These are phyloP conservation scores for Rhodeus uyekii DNA, from an alignment of 2,797 vertebrate genomes.

Conservation along the genomic window DNA sequence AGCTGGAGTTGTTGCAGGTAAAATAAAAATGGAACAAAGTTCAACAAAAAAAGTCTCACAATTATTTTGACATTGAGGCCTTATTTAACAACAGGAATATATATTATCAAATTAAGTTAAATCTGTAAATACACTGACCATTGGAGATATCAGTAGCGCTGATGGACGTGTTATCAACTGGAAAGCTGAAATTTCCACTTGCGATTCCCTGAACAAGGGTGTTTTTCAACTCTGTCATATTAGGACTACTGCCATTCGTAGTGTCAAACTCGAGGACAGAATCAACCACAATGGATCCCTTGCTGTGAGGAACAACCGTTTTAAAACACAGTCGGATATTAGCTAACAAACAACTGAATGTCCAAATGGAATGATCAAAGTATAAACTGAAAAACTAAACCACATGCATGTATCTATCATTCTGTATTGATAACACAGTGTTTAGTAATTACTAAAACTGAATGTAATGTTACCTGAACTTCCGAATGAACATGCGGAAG, in stretches of 20 bases:
- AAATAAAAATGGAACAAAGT: background rate
- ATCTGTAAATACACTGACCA: background rate
- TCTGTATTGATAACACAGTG: background rate
- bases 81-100: no score
- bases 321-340: background rate
- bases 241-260: background rate
- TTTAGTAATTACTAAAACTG: background rate
- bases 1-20: background rate
- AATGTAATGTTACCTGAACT: conserved; percentile 4
- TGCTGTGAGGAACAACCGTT: background rate
- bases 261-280: background rate
- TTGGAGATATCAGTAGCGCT: background rate
- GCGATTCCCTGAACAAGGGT: rapidly evolving
- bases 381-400: background rate
- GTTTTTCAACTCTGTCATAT: rapidly evolving
- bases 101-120: no score
- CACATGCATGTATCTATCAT: background rate
- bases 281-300: background rate
- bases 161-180: background rate
- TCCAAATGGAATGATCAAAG: background rate
- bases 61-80: no score
- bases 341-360: background rate
- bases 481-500: rapidly evolving
- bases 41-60: background rate
- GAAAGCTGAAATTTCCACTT: rapidly evolving